Evolutionary conservation across 1,140 invertebrate genomes (phyloP).

Genomic region (Drosophila sturtevanti): DNA sequence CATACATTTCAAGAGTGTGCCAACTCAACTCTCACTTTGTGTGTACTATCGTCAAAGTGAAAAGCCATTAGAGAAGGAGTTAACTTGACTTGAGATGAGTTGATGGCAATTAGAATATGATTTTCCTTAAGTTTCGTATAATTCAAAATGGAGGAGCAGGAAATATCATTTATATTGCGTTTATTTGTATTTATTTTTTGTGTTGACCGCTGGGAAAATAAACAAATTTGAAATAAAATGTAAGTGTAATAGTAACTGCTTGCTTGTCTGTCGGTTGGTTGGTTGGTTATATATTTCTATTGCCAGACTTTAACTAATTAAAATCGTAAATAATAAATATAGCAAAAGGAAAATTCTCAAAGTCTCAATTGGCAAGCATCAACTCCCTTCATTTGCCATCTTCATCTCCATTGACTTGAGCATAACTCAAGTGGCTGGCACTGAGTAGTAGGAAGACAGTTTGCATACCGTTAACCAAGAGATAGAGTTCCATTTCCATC

Average conservation of each 20-base stretch:
- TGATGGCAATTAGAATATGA: conserved; percentile 72
- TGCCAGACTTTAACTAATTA: conserved; percentile 29
- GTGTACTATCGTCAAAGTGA: conserved; percentile 37
- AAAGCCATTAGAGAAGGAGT: conserved; percentile 58
- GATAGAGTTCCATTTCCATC: neutral
- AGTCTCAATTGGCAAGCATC: conserved; percentile 29
- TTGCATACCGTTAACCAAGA: conserved; percentile 55
- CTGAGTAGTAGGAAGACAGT: conserved; percentile 61
- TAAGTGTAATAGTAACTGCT: neutral
- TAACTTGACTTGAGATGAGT: neutral
- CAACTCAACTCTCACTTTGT: conserved; percentile 22
- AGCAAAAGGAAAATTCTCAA: neutral
- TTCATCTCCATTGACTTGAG: conserved; percentile 8
- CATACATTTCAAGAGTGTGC: conserved; percentile 8
- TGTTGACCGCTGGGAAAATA: neutral
- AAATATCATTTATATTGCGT: neutral
- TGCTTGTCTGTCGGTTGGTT: neutral
- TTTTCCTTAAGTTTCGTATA: conserved; percentile 67
- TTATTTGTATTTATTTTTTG: too few relatives aligned
- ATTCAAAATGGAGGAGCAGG: conserved; percentile 54
- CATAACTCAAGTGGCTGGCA: conserved; percentile 45
- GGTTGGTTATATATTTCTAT: conserved; percentile 19
- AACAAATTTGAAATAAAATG: neutral
- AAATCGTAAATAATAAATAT: conserved; percentile 38
- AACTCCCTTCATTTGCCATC: neutral